These are phyloP conservation scores for Acromyrmex heyeri DNA, from an alignment of 1,140 invertebrate species.

Conservation along the genomic window DNA sequence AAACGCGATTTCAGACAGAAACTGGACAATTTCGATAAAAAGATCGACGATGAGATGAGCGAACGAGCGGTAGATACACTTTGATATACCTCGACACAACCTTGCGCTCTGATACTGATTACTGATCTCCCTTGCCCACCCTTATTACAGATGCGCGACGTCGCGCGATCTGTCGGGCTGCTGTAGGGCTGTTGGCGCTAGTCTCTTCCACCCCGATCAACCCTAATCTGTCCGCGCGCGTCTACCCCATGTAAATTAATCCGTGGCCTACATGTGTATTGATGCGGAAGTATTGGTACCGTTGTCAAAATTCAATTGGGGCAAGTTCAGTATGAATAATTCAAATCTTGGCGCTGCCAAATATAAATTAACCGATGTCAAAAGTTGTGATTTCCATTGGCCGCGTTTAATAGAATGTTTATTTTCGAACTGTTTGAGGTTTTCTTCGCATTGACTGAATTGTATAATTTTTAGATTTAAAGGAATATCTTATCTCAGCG, in stretches of 20 bases:
- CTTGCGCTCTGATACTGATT: slow-evolving; percentile 51
- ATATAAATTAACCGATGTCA: background rate
- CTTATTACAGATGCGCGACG: slow-evolving; percentile 75
- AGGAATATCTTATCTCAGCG: too few relatives aligned
- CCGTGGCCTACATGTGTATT: background rate
- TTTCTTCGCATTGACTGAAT: too few relatives aligned
- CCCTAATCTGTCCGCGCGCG: slow-evolving; percentile 57
- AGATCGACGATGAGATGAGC: background rate
- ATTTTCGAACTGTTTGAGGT: too few relatives aligned
- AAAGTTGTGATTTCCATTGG: too few relatives aligned
- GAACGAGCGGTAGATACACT: slow-evolving; percentile 1
- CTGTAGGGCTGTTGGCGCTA: slow-evolving; percentile 78
- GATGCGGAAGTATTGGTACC: background rate
- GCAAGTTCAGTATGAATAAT: background rate
- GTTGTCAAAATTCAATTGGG: background rate
- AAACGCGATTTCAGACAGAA: background rate
- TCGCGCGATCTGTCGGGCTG: slow-evolving; percentile 87
- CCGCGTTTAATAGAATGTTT: too few relatives aligned
- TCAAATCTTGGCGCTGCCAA: background rate
- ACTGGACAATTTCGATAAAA: background rate
- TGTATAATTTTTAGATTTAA: too few relatives aligned
- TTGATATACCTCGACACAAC: background rate
- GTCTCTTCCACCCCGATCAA: slow-evolving; percentile 71
- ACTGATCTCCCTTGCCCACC: background rate
- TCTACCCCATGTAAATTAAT: slow-evolving; percentile 65